Percentiles rank a stretch among this genome's conserved stretches.
Conservation (phyloP, 53 echinoderm and acorn worm species). For the Hippasteria phrygiana region DNA sequence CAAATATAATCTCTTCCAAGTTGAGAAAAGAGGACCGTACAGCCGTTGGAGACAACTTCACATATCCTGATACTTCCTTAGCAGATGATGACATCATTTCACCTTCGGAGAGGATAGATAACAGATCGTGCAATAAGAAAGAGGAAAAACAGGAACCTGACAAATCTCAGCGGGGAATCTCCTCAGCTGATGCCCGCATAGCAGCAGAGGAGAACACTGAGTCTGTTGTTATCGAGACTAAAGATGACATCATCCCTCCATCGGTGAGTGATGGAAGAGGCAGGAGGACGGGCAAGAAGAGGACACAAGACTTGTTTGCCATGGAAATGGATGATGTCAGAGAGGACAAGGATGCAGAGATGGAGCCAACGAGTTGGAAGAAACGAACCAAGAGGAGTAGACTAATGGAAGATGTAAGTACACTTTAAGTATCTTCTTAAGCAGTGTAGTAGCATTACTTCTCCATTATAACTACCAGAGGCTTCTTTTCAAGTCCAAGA, state of each 20-base stretch:
- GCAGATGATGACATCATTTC: constrained; percentile 27
- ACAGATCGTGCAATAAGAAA: background rate
- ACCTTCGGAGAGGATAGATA: background rate
- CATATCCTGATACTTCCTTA: background rate
- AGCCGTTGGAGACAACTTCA: background rate
- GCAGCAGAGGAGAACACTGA: background rate
- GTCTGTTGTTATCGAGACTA: background rate
- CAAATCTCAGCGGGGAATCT: background rate
- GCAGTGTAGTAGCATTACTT: background rate
- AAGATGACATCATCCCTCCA: constrained; percentile 18
- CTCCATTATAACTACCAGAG: background rate
- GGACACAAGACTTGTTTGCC: constrained; percentile 9
- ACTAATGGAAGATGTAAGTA: constrained; percentile 9
- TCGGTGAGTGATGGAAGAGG: constrained; percentile 7
- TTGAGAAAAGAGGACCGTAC: background rate
- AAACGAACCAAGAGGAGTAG: constrained; percentile 31
- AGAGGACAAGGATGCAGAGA: background rate
- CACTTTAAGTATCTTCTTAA: background rate
- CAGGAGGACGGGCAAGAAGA: constrained; percentile 7
- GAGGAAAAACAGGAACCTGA: background rate
- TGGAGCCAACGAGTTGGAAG: constrained; percentile 13
- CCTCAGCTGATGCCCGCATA: background rate
- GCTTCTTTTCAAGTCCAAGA: too few species aligned
- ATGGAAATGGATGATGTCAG: constrained; percentile 43
- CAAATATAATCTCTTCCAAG: background rate